These are phyloP conservation scores for Emys orbicularis DNA, from an alignment of 2,797 vertebrate species.

Conservation along the genomic window DNA sequence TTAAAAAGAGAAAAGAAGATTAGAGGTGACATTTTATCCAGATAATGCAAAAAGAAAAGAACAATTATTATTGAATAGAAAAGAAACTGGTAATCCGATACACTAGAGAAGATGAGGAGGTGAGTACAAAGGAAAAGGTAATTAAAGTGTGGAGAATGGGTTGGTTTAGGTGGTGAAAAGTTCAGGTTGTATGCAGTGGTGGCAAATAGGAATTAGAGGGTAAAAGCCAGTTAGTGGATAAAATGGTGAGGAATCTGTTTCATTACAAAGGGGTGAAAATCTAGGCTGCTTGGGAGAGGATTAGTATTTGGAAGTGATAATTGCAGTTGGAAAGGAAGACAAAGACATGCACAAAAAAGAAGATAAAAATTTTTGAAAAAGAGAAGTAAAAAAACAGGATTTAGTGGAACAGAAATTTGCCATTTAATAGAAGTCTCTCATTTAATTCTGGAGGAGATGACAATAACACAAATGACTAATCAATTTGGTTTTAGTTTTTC, in stretches of 20 bases:
- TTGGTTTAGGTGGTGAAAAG: neutral
- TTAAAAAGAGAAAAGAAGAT: constrained; percentile 62
- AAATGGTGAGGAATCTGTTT: constrained; percentile 51
- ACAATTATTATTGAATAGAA: constrained; percentile 48
- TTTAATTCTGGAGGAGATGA: neutral
- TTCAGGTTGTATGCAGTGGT: neutral
- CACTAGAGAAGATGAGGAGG: constrained; percentile 3
- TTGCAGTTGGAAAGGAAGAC: constrained; percentile 57
- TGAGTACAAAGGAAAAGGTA: constrained; percentile 26
- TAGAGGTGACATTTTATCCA: constrained; percentile 45
- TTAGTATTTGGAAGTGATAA: constrained; percentile 61
- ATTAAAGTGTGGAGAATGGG: neutral
- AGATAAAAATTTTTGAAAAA: constrained; percentile 40
- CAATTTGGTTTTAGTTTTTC: constrained; percentile 23
- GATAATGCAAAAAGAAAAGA: constrained; percentile 36
- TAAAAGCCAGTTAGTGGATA: constrained; percentile 50
- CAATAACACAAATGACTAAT: constrained; percentile 58
- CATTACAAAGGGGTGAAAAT: constrained; percentile 47
- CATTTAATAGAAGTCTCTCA: neutral
- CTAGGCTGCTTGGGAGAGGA: constrained; percentile 55
- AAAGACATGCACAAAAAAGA: neutral
- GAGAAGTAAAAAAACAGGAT: neutral
- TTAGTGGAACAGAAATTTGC: constrained; percentile 4
- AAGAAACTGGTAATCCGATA: constrained; percentile 48
- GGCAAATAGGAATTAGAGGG: constrained; percentile 12